Conservation (phyloP, 2,113 vertebrate species). For the Nyctibius bracteatus region DNA sequence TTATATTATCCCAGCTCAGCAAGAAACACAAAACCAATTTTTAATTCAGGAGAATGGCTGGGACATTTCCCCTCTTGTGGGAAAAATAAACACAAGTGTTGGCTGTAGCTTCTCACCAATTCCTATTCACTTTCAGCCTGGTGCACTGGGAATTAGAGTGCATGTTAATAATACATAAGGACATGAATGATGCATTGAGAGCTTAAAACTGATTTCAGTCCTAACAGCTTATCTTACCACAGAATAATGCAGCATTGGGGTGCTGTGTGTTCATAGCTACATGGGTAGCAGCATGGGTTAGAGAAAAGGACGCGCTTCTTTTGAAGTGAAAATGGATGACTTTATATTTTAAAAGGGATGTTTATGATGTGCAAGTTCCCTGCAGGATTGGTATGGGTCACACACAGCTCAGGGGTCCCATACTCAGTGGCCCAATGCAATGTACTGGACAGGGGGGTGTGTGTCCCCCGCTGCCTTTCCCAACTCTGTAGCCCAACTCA, state of each 20-base stretch:
- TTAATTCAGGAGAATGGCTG: background rate
- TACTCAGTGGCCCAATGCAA: background rate
- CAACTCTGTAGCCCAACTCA: background rate
- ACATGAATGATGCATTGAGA: background rate
- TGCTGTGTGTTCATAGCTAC: background rate
- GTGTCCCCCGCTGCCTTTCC: background rate
- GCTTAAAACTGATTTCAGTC: background rate
- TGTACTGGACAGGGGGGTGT: rapidly evolving
- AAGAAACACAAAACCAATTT: background rate
- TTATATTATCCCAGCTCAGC: background rate
- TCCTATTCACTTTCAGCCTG: background rate
- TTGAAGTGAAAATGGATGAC: background rate
- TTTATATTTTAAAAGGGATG: background rate
- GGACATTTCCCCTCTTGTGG: background rate
- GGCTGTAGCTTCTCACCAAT: background rate
- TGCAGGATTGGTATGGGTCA: background rate
- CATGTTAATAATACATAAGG: background rate
- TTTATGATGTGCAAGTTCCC: background rate
- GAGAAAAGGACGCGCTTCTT: background rate
- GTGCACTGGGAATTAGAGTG: background rate
- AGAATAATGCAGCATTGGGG: background rate
- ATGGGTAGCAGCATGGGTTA: background rate
- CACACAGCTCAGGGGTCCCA: background rate
- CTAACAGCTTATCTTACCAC: background rate
- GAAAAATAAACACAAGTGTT: background rate